Conservation (phyloP, 1,140 invertebrate genomes). For the Pogonus chalceus region DNA sequence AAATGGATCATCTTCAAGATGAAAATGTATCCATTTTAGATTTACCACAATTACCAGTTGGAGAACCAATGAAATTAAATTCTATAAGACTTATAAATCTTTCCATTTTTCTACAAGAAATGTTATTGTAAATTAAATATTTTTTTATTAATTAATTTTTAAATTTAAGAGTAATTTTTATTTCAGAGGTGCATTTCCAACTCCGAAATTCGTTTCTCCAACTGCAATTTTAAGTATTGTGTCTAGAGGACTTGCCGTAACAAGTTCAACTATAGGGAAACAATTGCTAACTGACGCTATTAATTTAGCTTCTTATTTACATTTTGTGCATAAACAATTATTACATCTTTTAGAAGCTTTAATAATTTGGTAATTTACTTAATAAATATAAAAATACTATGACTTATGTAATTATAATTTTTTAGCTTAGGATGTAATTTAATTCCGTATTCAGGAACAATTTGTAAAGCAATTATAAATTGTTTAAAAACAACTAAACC, state of each 20-base stretch:
- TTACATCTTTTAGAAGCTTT: not conserved
- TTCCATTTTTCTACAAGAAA: not conserved
- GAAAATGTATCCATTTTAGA: not conserved
- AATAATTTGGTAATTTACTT: not conserved
- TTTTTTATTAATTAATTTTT: not conserved
- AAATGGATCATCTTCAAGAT: not conserved
- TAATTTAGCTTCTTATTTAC: not conserved
- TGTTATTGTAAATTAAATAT: not conserved
- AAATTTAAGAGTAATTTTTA: not conserved
- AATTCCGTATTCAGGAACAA: not conserved
- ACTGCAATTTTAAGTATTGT: not conserved
- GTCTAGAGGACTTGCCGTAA: not conserved
- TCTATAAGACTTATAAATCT: not conserved
- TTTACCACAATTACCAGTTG: not conserved
- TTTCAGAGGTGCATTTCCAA: not conserved
- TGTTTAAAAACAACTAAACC: not conserved
- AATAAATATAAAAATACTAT: not conserved
- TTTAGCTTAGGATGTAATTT: conserved; percentile 2
- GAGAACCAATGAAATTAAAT: not conserved
- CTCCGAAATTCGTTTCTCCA: not conserved
- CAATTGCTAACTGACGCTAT: not conserved
- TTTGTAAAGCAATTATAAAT: not conserved
- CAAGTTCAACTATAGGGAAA: not conserved
- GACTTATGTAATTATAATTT: not conserved
- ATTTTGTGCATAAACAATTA: not conserved